phyloP scores from a whole-genome alignment of 2,113 vertebrate genomes.

The Glaucomys volans region DNA sequence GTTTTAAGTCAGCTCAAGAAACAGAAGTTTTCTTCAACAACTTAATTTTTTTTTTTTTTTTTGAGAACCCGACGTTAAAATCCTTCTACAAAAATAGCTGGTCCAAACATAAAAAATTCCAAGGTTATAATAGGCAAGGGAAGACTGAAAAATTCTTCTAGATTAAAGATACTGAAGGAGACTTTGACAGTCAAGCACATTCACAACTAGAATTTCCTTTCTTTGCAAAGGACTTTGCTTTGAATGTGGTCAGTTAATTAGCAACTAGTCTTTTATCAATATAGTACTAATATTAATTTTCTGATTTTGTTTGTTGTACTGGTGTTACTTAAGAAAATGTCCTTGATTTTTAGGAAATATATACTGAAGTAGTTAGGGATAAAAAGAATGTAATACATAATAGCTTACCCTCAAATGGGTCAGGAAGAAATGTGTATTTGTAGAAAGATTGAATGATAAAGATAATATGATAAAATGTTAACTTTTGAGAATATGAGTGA shows the following conservation, averaged over 20 bases:
- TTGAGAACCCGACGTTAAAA: not conserved
- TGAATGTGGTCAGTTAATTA: not conserved
- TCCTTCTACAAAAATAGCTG: conserved; percentile 18
- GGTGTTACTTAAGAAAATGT: not conserved
- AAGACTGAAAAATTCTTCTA: not conserved
- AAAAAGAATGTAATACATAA: not conserved
- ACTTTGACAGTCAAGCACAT: not conserved
- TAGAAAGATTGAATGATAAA: not conserved
- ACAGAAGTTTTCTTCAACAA: conserved; percentile 5
- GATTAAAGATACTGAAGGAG: not conserved
- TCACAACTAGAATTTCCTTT: not conserved
- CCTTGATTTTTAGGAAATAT: conserved; percentile 27
- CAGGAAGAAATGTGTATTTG: not conserved
- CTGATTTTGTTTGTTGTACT: not conserved
- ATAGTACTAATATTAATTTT: not conserved
- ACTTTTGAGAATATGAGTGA: conserved; percentile 25
- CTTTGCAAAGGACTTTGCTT: not conserved
- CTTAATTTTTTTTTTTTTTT: not conserved
- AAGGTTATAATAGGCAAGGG: not conserved
- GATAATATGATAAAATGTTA: not conserved
- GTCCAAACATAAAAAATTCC: not conserved
- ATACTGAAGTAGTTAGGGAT: not conserved
- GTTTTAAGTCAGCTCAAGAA: conserved; percentile 34
- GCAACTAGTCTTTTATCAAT: not conserved
- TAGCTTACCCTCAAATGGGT: not conserved